Evolutionary conservation across 2,797 vertebrate species (phyloP).

Genomic region (Danio albolineatus): DNA sequence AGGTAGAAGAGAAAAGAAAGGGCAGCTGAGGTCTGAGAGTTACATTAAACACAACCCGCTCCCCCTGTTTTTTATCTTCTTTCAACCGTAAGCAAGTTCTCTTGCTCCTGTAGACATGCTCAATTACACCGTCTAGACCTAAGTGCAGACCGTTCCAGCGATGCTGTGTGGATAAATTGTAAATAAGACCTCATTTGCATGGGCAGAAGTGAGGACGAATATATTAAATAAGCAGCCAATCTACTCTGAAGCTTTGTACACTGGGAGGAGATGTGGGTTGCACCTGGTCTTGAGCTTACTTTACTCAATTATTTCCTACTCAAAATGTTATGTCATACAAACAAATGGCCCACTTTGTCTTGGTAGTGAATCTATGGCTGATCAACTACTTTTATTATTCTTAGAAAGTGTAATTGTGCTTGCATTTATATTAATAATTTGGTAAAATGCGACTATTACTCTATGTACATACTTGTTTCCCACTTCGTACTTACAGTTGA

Average conservation of each 20-base stretch:
- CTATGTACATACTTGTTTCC: too few species aligned
- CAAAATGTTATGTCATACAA: constrained; percentile 40
- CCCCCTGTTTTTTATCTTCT: constrained; percentile 10
- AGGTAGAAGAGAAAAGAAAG: background rate
- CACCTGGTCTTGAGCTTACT: constrained; percentile 29
- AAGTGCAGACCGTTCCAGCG: constrained; percentile 44
- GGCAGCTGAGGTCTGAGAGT: constrained; percentile 32
- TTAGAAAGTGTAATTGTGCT: too few species aligned
- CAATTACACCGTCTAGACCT: constrained; percentile 37
- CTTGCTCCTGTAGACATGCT: constrained; percentile 17
- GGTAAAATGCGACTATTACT: too few species aligned
- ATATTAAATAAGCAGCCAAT: constrained; percentile 47
- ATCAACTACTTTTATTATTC: constrained; percentile 19
- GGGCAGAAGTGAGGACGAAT: constrained; percentile 23
- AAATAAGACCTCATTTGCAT: constrained; percentile 61
- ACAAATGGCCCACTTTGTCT: constrained; percentile 12
- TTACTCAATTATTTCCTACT: constrained; percentile 18
- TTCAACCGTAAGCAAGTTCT: constrained; percentile 45
- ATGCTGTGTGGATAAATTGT: constrained; percentile 60
- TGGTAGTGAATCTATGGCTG: background rate
- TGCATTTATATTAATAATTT: too few species aligned
- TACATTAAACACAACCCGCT: constrained; percentile 29
- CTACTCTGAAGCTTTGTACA: constrained; percentile 46
- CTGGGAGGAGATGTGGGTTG: constrained; percentile 48
- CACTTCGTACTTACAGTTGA: too few species aligned